phyloP scores from a whole-genome alignment of 2,113 vertebrate genomes.

The Beaufortia kweichowensis region DNA sequence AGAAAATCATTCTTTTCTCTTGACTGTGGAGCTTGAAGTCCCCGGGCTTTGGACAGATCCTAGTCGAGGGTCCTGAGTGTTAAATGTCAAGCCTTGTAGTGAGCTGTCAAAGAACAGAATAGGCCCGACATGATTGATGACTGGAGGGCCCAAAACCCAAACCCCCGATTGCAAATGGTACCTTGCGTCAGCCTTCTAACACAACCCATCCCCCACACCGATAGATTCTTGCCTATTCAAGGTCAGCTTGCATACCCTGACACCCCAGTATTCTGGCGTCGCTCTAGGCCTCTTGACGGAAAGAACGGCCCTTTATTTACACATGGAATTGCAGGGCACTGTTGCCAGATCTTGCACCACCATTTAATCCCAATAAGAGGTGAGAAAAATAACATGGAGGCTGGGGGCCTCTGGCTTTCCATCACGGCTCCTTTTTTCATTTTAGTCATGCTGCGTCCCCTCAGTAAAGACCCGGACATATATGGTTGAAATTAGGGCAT shows the following conservation, averaged over 20 bases:
- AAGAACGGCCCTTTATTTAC: conserved; percentile 65
- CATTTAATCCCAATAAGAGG: conserved; percentile 74
- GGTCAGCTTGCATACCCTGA: conserved; percentile 87
- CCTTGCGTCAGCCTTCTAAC: conserved; percentile 91
- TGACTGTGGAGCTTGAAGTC: conserved; percentile 73
- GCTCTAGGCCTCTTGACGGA: conserved; percentile 77
- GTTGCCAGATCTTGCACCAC: conserved; percentile 74
- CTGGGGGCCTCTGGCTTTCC: conserved; percentile 63
- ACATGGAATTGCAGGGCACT: conserved; percentile 63
- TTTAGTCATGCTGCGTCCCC: conserved; percentile 50
- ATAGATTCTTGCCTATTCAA: conserved; percentile 81
- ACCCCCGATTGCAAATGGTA: conserved; percentile 96
- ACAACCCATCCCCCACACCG: conserved; percentile 64
- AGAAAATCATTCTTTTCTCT: conserved; percentile 76
- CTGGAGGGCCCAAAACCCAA: conserved; percentile 97
- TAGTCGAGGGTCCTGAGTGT: conserved; percentile 93
- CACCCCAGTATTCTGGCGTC: conserved; percentile 78
- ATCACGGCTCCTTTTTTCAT: conserved; percentile 60
- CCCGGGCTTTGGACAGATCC: conserved; percentile 82
- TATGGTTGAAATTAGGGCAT: conserved; percentile 6
- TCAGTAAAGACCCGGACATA: conserved; percentile 51
- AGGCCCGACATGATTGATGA: conserved; percentile 98
- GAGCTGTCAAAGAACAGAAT: conserved; percentile 99
- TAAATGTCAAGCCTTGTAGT: conserved; percentile 99
- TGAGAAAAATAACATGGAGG: conserved; percentile 59